Conservation (phyloP, 2,113 vertebrate genomes). For the Burhinus bistriatus region DNA sequence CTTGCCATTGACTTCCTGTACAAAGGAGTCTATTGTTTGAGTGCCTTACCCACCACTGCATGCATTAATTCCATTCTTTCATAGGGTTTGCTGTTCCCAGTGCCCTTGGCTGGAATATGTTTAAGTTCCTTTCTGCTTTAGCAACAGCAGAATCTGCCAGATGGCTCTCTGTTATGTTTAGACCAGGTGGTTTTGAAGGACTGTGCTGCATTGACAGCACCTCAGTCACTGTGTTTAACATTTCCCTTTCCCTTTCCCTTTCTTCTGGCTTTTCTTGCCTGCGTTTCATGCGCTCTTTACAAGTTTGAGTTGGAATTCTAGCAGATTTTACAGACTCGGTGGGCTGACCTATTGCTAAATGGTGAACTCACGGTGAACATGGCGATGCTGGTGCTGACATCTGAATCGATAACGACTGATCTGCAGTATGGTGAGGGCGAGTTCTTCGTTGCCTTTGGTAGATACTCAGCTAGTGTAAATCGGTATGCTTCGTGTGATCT, state of each 20-base stretch:
- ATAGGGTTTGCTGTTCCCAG: background rate
- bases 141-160: background rate
- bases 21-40: background rate
- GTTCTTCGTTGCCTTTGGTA: background rate
- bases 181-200: background rate
- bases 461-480: background rate
- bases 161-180: background rate
- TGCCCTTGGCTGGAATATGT: background rate
- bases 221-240: background rate
- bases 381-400: background rate
- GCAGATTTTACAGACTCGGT: background rate
- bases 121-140: background rate
- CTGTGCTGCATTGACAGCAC: background rate
- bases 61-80: background rate
- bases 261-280: background rate
- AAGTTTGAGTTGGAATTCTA: background rate
- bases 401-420: background rate
- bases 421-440: fast-evolving
- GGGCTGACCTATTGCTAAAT: background rate
- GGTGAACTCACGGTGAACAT: background rate
- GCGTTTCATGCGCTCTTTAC: background rate
- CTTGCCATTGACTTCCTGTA: background rate
- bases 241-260: background rate
- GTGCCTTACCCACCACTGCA: background rate
- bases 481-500: background rate